phyloP scores from a whole-genome alignment of 2,797 vertebrate genomes.

The Aldrovandia affinis region DNA sequence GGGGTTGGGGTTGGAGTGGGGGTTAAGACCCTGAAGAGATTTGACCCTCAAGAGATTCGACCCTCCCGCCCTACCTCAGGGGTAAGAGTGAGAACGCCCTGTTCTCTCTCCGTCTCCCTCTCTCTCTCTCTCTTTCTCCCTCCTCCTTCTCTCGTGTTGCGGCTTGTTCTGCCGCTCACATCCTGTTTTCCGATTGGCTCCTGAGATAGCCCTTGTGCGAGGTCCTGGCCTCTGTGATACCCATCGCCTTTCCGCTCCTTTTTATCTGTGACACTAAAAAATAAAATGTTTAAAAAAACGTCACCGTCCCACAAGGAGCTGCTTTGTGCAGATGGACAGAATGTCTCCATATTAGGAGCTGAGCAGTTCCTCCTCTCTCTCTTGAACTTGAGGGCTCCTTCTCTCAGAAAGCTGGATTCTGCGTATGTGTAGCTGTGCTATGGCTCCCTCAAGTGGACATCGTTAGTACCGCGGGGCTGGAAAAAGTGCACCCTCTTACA shows the following conservation, averaged over 20 bases:
- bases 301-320: neutral
- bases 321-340: conserved; percentile 1
- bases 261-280: conserved; percentile 1
- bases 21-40: no score
- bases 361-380: neutral
- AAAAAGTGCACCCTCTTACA: no score
- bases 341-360: conserved; percentile 11
- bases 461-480: neutral
- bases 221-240: neutral
- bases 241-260: neutral
- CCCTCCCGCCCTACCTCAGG: no score
- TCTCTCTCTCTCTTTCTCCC: neutral
- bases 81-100: neutral
- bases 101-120: neutral
- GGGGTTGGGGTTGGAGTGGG: no score
- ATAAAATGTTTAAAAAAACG: neutral
- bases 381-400: neutral
- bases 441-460: conserved; percentile 28
- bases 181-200: neutral
- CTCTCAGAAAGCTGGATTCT: neutral
- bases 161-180: conserved; percentile 6
- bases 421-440: neutral
- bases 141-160: neutral
- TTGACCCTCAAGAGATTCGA: no score
- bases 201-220: neutral